phyloP scores from a whole-genome alignment of 2,113 vertebrate genomes.

The Xiphophorus couchianus region DNA sequence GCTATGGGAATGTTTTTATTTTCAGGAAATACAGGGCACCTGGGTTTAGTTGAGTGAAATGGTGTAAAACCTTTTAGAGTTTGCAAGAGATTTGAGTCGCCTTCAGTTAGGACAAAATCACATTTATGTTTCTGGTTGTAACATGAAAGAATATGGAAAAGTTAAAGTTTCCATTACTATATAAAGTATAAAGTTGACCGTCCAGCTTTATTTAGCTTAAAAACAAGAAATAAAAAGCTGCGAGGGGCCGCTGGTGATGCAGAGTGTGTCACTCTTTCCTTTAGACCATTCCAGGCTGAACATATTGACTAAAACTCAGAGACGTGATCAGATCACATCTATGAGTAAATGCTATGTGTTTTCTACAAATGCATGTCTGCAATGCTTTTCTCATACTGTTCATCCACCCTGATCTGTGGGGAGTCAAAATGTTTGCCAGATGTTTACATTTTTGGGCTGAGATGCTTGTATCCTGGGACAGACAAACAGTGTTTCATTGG shows the following conservation, averaged over 20 bases:
- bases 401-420: constrained; percentile 57
- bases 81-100: background rate
- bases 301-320: constrained; percentile 19
- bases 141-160: background rate
- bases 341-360: constrained; percentile 5
- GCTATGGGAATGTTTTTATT: background rate
- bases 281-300: constrained; percentile 8
- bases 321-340: background rate
- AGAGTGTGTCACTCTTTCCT: background rate
- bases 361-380: constrained; percentile 11
- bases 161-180: too few species aligned
- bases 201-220: background rate
- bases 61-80: background rate
- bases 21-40: background rate
- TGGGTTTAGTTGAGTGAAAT: background rate
- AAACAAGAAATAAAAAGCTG: constrained; percentile 1
- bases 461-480: constrained; percentile 74
- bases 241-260: background rate
- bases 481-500: constrained; percentile 60
- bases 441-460: constrained; percentile 79
- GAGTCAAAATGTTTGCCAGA: constrained; percentile 77
- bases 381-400: constrained; percentile 13
- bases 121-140: background rate
- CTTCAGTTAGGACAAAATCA: background rate
- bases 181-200: background rate